Conservation (phyloP, 2,113 vertebrate genomes). For the Scomber colias region DNA sequence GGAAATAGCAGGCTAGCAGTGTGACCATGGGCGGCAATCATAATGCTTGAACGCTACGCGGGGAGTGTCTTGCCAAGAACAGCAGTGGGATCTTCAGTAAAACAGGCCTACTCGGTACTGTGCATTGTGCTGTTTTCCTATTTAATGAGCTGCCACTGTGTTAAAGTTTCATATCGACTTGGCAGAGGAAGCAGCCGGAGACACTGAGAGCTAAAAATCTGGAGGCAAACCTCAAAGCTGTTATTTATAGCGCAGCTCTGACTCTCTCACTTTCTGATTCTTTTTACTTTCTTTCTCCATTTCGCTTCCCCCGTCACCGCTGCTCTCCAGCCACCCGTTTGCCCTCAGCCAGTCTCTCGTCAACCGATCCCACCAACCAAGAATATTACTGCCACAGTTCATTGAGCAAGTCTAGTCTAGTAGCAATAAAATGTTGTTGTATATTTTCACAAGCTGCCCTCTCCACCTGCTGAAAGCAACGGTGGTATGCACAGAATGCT, state of each 20-base stretch:
- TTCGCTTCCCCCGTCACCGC: constrained; percentile 12
- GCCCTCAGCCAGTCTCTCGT: background rate
- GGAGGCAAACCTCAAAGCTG: constrained; percentile 66
- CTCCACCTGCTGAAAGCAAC: constrained; percentile 48
- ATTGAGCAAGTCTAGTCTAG: constrained; percentile 41
- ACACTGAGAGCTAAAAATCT: constrained; percentile 63
- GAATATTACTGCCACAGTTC: constrained; percentile 39
- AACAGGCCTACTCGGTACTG: constrained; percentile 51
- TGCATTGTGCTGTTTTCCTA: constrained; percentile 67
- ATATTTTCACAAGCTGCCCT: constrained; percentile 31
- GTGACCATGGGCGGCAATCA: too few relatives aligned
- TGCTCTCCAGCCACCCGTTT: constrained; percentile 23
- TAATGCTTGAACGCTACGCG: too few relatives aligned
- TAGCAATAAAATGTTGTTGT: constrained; percentile 36
- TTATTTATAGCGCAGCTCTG: constrained; percentile 62
- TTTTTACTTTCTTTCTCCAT: constrained; percentile 48
- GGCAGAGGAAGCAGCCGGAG: constrained; percentile 59
- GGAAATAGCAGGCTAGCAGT: too few relatives aligned
- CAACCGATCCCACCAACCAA: constrained; percentile 16
- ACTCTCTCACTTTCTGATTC: constrained; percentile 41
- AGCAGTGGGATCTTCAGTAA: background rate
- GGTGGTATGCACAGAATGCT: constrained; percentile 39
- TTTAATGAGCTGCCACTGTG: constrained; percentile 78
- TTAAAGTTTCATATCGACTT: constrained; percentile 69
- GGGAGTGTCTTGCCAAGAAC: background rate